phyloP scores from a whole-genome alignment of 2,888 invertebrate genomes.

The Diaperis boleti region DNA sequence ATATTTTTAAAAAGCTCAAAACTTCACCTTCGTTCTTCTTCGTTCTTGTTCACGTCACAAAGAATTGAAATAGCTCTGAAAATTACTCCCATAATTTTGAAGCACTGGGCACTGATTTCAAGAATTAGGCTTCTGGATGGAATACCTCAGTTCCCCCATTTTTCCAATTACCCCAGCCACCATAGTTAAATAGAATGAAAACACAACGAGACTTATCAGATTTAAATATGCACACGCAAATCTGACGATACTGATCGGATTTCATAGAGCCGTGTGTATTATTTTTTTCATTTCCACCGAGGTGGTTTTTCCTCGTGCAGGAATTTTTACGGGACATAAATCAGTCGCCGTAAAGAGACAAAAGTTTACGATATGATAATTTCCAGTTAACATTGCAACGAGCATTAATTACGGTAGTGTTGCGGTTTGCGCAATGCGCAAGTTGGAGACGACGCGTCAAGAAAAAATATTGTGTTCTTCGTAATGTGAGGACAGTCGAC shows the following conservation, averaged over 20 bases:
- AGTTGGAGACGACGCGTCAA: background rate
- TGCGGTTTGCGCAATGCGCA: background rate
- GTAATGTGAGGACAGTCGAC: background rate
- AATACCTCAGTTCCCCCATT: too few relatives aligned
- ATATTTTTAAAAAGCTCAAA: too few relatives aligned
- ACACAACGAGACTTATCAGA: constrained; percentile 29
- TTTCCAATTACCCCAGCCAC: too few relatives aligned
- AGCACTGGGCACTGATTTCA: too few relatives aligned
- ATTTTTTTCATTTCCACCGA: constrained; percentile 30
- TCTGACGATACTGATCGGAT: constrained; percentile 28
- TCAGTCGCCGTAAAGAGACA: constrained; percentile 19
- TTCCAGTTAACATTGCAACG: background rate
- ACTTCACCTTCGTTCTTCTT: too few relatives aligned
- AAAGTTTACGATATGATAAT: constrained; percentile 30
- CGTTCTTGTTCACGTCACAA: too few relatives aligned
- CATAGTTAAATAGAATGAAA: constrained; percentile 23
- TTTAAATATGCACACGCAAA: constrained; percentile 37
- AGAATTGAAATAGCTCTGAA: too few relatives aligned
- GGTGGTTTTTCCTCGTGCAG: constrained; percentile 9
- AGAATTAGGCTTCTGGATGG: too few relatives aligned
- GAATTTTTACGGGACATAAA: constrained; percentile 38
- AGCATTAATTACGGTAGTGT: background rate
- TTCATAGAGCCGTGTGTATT: constrained; percentile 21
- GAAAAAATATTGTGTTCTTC: background rate
- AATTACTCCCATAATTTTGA: too few relatives aligned